Percentiles rank a stretch among this genome's conserved stretches.
phyloP scores from a whole-genome alignment of 2,113 vertebrate species.

The Pantherophis guttatus region DNA sequence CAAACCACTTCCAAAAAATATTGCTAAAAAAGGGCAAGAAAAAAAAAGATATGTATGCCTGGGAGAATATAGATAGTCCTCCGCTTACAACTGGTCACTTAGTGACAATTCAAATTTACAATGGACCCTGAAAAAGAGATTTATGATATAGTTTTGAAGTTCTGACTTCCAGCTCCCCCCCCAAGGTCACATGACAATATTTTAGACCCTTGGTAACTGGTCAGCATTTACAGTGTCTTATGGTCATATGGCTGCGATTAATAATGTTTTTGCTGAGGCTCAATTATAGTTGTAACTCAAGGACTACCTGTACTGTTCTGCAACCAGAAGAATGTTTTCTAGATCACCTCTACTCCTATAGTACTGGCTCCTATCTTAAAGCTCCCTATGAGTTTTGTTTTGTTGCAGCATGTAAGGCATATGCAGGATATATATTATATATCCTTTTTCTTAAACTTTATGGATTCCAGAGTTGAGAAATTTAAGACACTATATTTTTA shows the following conservation, averaged over 20 bases:
- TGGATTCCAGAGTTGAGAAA: neutral
- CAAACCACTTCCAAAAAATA: neutral
- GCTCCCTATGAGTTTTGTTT: neutral
- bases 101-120: neutral
- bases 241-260: neutral
- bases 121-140: neutral
- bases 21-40: neutral
- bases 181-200: neutral
- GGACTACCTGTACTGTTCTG: neutral
- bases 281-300: neutral
- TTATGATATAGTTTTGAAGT: neutral
- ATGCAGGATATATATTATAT: neutral
- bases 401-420: neutral
- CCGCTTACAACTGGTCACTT: neutral
- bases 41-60: neutral
- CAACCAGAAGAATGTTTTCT: neutral
- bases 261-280: neutral
- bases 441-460: neutral
- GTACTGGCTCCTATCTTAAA: neutral
- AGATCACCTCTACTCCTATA: neutral
- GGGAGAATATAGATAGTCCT: neutral
- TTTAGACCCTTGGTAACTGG: neutral
- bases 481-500: neutral
- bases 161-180: neutral
- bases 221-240: neutral